Percentiles rank a stretch among this genome's conserved stretches.
phyloP scores from a whole-genome alignment of 1,140 invertebrate species.

The Scylla paramamosain region DNA sequence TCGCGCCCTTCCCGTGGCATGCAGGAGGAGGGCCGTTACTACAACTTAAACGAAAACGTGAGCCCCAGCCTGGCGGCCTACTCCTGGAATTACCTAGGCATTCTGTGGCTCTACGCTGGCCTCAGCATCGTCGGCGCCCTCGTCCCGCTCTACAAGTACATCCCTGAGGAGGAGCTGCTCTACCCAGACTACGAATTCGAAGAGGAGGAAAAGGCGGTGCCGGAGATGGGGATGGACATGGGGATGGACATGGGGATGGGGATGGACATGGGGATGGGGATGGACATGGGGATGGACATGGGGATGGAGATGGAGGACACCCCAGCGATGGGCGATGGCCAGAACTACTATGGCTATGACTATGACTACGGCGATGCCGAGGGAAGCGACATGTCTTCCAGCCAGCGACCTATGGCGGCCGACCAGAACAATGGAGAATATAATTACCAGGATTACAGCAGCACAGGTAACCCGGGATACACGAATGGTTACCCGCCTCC shows the following conservation, averaged over 20 bases:
- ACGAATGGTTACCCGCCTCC: background rate
- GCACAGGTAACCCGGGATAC: background rate
- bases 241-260: too few relatives aligned
- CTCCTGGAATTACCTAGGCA: slow-evolving; percentile 34
- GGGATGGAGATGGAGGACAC: too few relatives aligned
- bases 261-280: too few relatives aligned
- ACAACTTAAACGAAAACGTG: slow-evolving; percentile 11
- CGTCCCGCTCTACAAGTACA: background rate
- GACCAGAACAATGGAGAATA: too few relatives aligned
- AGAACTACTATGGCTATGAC: background rate
- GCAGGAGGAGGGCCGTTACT: background rate
- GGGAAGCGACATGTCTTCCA: too few relatives aligned
- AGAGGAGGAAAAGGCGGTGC: background rate
- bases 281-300: too few relatives aligned
- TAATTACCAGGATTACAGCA: background rate
- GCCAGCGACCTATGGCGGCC: too few relatives aligned
- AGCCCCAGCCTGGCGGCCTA: background rate
- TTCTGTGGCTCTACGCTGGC: background rate
- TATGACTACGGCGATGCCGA: too few relatives aligned
- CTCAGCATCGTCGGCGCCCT: background rate
- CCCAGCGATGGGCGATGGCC: background rate
- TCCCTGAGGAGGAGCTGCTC: slow-evolving; percentile 48
- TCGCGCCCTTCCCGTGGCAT: background rate
- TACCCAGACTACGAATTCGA: background rate
- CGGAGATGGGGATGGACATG: too few relatives aligned